Base-by-base conservation (phyloP, 2,888 invertebrate genomes). In the Anthoptus insignis region DNA sequence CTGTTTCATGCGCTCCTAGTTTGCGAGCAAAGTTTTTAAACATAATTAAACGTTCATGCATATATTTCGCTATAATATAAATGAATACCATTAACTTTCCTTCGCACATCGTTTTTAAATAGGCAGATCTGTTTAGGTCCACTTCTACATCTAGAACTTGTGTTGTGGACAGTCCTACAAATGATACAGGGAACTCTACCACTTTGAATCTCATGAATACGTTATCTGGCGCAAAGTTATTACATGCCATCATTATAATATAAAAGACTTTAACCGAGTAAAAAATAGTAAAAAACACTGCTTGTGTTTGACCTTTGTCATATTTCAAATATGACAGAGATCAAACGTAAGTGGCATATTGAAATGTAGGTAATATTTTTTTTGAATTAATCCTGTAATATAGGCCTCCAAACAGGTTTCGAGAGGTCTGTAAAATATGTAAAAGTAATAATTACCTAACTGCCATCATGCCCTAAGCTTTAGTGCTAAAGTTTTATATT, bases 161-260 rank as follows among this genome's bases (percentile, higher is more conserved):
- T 14, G 75, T 76, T 7, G 83, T 87, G 2, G 84, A 83, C 14
- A 91, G 71, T 1, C 86, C 88, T 34, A 91, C 88, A 52, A 83
- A 89, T 11, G 89, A 88, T 69, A 77, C 78, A 14, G 91, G 91
- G 69, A 93, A 91, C 68, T 92, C 91, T 16, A 93, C 70, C 8
- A 91, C 77, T 73, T 86, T 82, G 68, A 92, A 89, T 67, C 81
- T 81, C 68, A 79, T 79, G 67, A 90, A 92, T 39, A 89, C 78
- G 67, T 83, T 86, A 69, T 92, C 89, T 9, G 86, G 82, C 67
- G 85, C 76, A 65, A 81, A 84, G 34, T 61, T 64, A 14, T 76
- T 72, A 75, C 91, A 91, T 59, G 68, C 61, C 8, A 72, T 59
- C 79, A 80, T 80, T 21, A 19, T 70, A 42, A 27, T 4, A 9